Percentiles rank a stretch among this genome's conserved stretches.
Evolutionary conservation across 2,797 vertebrate species (phyloP).

Genomic region (Semaprochilodus insignis): DNA sequence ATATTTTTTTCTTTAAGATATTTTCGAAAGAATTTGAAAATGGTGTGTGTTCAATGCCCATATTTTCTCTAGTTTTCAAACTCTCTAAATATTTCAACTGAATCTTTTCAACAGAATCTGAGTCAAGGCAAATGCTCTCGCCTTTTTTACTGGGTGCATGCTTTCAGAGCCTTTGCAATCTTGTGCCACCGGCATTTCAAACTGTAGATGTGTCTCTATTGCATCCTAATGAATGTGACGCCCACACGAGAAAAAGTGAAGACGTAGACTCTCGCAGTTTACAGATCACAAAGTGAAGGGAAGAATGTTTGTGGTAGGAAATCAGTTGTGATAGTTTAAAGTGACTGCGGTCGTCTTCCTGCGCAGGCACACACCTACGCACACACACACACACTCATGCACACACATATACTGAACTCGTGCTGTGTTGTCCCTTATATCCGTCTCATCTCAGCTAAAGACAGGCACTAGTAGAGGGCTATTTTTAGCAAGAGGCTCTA

Average conservation of each 20-base stretch:
- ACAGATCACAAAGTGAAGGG: constrained; percentile 42
- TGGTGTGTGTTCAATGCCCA: not conserved
- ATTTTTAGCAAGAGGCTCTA: constrained; percentile 53
- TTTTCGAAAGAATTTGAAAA: not conserved
- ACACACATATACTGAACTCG: constrained; percentile 8
- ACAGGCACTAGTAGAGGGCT: constrained; percentile 52
- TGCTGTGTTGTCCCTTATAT: constrained; percentile 45
- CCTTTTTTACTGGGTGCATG: constrained; percentile 28
- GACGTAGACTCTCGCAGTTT: constrained; percentile 13
- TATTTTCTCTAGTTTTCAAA: not conserved
- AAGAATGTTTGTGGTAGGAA: constrained; percentile 38
- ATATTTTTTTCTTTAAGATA: not conserved
- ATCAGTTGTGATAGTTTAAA: constrained; percentile 54
- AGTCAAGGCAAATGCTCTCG: not conserved
- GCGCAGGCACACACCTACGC: constrained; percentile 24
- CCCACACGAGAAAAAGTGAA: constrained; percentile 21
- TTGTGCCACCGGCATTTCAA: constrained; percentile 20
- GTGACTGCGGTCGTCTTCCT: constrained; percentile 39
- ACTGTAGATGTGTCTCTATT: constrained; percentile 14
- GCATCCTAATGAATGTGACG: constrained; percentile 44
- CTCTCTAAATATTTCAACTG: not conserved
- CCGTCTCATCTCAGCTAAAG: constrained; percentile 43
- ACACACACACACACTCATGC: not conserved
- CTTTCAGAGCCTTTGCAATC: constrained; percentile 33
- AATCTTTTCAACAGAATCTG: not conserved